phyloP scores from a whole-genome alignment of 2,888 invertebrate species.

The Temnothorax ravouxi region DNA sequence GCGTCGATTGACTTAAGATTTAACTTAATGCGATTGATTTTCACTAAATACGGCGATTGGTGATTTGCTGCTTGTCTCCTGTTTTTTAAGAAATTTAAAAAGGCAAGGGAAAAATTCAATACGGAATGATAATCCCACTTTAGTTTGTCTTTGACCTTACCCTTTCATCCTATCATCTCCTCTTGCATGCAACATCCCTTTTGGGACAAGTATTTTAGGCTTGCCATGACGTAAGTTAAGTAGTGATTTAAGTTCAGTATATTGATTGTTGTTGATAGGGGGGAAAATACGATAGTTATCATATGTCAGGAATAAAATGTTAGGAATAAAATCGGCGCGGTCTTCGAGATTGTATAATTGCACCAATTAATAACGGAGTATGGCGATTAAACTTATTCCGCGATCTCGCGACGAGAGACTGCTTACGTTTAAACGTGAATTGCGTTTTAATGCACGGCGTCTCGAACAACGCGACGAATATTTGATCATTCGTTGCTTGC shows the following conservation, averaged over 20 bases:
- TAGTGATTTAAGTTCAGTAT: slow-evolving; percentile 64
- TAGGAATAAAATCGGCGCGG: slow-evolving; percentile 24
- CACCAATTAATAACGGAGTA: slow-evolving; percentile 16
- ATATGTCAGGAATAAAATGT: slow-evolving; percentile 30
- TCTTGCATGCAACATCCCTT: slow-evolving; percentile 25
- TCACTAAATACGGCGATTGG: background rate
- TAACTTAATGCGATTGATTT: background rate
- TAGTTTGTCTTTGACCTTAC: slow-evolving; percentile 1
- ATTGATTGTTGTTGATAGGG: slow-evolving; percentile 37
- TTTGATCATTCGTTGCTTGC: slow-evolving; percentile 4
- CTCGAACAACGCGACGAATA: background rate
- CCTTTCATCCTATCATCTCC: slow-evolving; percentile 17
- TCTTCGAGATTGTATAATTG: slow-evolving; percentile 34
- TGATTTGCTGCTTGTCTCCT: slow-evolving; percentile 59
- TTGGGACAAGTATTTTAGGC: slow-evolving; percentile 52
- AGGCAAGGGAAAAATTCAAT: background rate
- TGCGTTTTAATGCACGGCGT: background rate
- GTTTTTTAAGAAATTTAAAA: slow-evolving; percentile 25
- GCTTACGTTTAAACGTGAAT: background rate
- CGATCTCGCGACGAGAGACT: slow-evolving; percentile 47
- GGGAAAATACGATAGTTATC: slow-evolving; percentile 64
- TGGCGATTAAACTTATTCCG: slow-evolving; percentile 31
- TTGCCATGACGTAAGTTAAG: slow-evolving; percentile 75
- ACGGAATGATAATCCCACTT: background rate
- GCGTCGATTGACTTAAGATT: slow-evolving; percentile 5